These are phyloP conservation scores for Elephas maximus DNA, from an alignment of 2,113 vertebrate species.

Conservation along the genomic window DNA sequence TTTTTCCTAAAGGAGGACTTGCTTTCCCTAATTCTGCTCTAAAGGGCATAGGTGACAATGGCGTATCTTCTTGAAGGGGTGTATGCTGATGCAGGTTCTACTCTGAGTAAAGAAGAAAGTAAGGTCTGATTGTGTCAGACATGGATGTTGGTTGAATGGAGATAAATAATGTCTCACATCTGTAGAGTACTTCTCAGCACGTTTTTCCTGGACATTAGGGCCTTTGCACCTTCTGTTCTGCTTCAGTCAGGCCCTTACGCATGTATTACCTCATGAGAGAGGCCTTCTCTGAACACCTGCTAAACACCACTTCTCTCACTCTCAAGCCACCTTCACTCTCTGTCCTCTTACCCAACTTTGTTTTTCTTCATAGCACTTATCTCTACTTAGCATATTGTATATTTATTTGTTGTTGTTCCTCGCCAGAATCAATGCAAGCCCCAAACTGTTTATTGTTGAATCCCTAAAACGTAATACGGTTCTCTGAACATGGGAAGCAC, in stretches of 20 bases:
- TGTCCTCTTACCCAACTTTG: background rate
- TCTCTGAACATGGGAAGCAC: background rate
- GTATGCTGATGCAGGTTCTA: rapidly evolving
- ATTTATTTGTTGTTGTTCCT: background rate
- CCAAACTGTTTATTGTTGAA: rapidly evolving
- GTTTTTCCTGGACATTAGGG: rapidly evolving
- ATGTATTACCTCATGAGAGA: rapidly evolving
- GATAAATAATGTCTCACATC: background rate
- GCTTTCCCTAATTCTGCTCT: background rate
- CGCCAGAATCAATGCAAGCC: rapidly evolving
- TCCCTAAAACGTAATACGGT: background rate
- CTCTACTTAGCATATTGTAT: background rate
- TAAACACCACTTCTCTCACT: background rate
- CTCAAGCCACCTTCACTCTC: background rate
- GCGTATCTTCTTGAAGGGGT: rapidly evolving
- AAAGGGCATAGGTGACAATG: background rate
- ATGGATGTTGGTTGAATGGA: background rate
- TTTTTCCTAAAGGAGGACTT: no score
- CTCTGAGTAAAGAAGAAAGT: background rate
- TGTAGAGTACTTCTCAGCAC: background rate
- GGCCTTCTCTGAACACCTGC: background rate
- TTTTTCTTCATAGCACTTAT: background rate
- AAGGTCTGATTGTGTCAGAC: background rate
- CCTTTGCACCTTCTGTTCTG: background rate
- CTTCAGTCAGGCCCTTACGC: background rate